Evolutionary conservation across 2,888 invertebrate species (phyloP).

Genomic region (Pardosa pseudoannulata): DNA sequence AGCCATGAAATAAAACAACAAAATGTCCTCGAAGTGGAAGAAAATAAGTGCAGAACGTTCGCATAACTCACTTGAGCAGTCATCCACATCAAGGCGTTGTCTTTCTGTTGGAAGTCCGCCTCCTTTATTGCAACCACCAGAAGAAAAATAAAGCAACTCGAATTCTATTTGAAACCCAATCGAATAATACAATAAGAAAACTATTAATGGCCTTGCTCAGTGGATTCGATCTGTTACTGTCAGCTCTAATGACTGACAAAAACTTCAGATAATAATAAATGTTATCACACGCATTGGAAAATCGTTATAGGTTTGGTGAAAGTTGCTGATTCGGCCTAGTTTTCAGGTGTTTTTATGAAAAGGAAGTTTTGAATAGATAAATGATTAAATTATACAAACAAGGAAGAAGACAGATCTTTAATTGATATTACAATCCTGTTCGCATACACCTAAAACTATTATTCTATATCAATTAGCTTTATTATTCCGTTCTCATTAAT

Average conservation of each 20-base stretch:
- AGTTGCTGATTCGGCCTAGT: neutral
- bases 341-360: neutral
- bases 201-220: constrained; percentile 11
- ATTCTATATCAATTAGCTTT: no score
- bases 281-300: constrained; percentile 24
- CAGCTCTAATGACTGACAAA: constrained; percentile 5
- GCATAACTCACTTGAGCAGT: neutral
- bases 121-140: neutral
- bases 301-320: neutral
- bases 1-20: neutral
- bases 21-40: neutral
- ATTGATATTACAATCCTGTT: no score
- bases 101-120: neutral
- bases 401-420: neutral
- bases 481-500: no score
- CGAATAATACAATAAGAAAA: constrained; percentile 11
- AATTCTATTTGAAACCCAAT: constrained; percentile 14
- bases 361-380: neutral
- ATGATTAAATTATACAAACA: neutral
- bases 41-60: constrained; percentile 5
- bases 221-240: constrained; percentile 4
- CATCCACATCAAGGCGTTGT: neutral
- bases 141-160: neutral
- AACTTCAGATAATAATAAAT: constrained; percentile 22
- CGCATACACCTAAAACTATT: no score